Conservation (phyloP, 2,797 vertebrate genomes). For the Aphelocoma californica region DNA sequence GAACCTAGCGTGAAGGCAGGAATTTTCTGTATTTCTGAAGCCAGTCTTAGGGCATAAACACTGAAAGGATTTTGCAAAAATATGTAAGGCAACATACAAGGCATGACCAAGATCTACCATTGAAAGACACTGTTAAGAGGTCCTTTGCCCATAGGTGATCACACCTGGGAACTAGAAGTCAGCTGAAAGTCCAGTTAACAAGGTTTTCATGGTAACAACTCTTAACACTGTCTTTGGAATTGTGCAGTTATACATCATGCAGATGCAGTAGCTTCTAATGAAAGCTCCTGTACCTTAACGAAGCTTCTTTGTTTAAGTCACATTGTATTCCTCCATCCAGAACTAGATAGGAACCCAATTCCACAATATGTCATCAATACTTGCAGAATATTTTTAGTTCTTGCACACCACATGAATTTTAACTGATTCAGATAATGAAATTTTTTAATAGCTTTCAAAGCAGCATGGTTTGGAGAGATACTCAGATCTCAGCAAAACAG, state of each 20-base stretch:
- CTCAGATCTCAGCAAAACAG: background rate
- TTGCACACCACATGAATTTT: background rate
- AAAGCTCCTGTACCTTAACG: background rate
- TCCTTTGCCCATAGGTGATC: background rate
- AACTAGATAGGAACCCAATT: background rate
- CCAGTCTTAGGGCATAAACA: background rate
- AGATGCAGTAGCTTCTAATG: background rate
- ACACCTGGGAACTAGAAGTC: background rate
- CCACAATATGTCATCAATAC: background rate
- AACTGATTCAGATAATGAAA: background rate
- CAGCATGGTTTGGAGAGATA: background rate
- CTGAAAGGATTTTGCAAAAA: background rate
- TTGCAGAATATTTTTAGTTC: background rate
- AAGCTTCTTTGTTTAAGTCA: background rate
- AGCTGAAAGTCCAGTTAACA: background rate
- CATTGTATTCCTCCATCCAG: background rate
- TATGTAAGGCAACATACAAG: background rate
- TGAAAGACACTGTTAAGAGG: background rate
- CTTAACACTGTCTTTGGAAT: background rate
- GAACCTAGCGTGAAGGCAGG: background rate
- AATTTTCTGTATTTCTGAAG: background rate
- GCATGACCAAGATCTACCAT: background rate
- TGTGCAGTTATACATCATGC: background rate
- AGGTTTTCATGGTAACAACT: accelerated
- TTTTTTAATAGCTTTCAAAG: background rate